Base-by-base conservation (phyloP, 2,113 vertebrate species). In the Hypomesus transpacificus region DNA sequence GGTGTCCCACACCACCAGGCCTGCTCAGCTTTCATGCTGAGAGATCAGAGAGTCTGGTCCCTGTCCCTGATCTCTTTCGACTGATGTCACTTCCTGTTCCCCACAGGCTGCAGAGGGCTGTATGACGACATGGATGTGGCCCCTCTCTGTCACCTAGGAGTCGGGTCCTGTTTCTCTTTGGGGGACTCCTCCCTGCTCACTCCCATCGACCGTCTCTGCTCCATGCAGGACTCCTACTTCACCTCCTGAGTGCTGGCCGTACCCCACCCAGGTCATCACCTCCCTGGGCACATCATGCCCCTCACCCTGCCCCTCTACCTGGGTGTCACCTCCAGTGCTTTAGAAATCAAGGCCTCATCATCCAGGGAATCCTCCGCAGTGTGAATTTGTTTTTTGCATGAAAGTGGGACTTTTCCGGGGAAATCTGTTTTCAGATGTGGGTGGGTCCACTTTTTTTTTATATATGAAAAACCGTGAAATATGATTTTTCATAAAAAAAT, bases 191-290 rank as follows among this genome's bases (percentile, higher is more conserved):
- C 94, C 1, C 83, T 94, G 76, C 94, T 96, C 71, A 99, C 96
- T 73, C 97, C 97, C 31, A 99, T 99, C 1, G 97, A 98, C 84
- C 93, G 94, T 70, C 94, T 99, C 70, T 98, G 96, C 89, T 99
- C 96, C 80, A 99, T 99, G 97, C 97, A 99, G 90, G 96, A 93
- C 90, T 97, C 96, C 8, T 99, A 99, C 89, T 99, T 99, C 80
- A 92, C 97, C 69, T 96, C 96, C 75, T 98, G 94, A 98, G 85
- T 22, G 26, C 46, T 24, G 69, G 53, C 2, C 52, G 39, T 50
- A 20, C 46, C 52, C 26, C 6, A 21, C 18, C 72, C 39, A n/a
- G 18, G 28, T 20, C 9, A 56, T 61, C 26, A 3, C 16, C 59
- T 68, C 39, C 53, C 17, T 6, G 4, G 54, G 22, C 34, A 39